These are phyloP conservation scores for Protonemura montana DNA, from an alignment of 2,888 invertebrate genomes.

Conservation along the genomic window DNA sequence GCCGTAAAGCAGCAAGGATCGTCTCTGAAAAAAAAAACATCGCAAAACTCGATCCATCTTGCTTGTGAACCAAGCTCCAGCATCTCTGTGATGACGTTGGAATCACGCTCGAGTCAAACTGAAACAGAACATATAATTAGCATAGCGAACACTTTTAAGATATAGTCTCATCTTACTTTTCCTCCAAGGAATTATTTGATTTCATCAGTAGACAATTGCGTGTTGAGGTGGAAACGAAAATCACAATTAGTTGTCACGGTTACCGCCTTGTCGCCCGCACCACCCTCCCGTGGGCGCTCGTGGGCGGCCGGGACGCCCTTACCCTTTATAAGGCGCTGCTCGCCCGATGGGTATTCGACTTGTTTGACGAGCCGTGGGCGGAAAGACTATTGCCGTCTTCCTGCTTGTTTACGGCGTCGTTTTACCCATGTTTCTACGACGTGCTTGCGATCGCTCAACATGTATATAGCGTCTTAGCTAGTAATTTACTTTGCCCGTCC, in stretches of 20 bases:
- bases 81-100: background rate
- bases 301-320: background rate
- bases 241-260: background rate
- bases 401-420: background rate
- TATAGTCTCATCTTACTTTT: background rate
- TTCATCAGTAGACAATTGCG: background rate
- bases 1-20: too few relatives aligned
- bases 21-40: background rate
- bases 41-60: background rate
- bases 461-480: background rate
- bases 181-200: background rate
- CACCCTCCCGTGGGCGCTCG: background rate
- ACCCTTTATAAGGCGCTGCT: background rate
- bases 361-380: background rate
- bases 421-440: too few relatives aligned
- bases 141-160: background rate
- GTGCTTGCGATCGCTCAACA: too few relatives aligned
- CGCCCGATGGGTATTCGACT: background rate
- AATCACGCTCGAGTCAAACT: background rate
- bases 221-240: background rate
- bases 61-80: background rate
- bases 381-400: background rate
- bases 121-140: background rate
- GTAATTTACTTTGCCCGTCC: too few relatives aligned
- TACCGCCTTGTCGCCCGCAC: background rate